Percentiles rank a stretch among this genome's conserved stretches.
phyloP scores from a whole-genome alignment of 1,140 invertebrate genomes.

The Musca domestica region DNA sequence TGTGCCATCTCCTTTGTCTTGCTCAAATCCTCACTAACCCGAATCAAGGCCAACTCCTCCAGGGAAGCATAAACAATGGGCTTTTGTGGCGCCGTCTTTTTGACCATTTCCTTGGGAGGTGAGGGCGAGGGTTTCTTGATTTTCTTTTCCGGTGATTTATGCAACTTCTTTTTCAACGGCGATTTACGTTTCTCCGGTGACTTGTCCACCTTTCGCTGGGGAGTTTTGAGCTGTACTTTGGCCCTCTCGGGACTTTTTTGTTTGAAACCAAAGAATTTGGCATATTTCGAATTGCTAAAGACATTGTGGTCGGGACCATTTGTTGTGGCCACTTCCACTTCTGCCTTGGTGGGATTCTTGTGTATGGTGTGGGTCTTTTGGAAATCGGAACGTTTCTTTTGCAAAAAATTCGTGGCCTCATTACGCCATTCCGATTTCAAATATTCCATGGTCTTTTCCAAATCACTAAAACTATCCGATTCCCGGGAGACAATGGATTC shows the following conservation, averaged over 20 bases:
- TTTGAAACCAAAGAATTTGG: slow-evolving; percentile 47
- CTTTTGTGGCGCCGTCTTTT: background rate
- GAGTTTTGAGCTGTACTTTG: slow-evolving; percentile 30
- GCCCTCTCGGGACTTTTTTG: slow-evolving; percentile 40
- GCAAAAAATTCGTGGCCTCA: slow-evolving; percentile 48
- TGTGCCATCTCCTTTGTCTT: too few species aligned
- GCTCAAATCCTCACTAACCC: background rate
- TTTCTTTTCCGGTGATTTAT: slow-evolving; percentile 21
- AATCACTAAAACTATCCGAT: slow-evolving; percentile 46
- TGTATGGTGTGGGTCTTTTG: slow-evolving; percentile 28
- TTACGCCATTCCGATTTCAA: slow-evolving; percentile 49
- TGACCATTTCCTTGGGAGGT: background rate
- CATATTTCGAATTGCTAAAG: slow-evolving; percentile 39
- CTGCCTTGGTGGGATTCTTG: slow-evolving; percentile 32
- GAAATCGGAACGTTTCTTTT: slow-evolving; percentile 47
- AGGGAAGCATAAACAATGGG: background rate
- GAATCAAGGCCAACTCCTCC: slow-evolving; percentile 6
- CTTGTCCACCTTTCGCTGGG: slow-evolving; percentile 18
- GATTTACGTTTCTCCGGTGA: slow-evolving; percentile 33
- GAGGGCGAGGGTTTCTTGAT: slow-evolving; percentile 18
- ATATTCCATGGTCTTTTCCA: slow-evolving; percentile 50
- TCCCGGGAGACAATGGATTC: slow-evolving; percentile 36
- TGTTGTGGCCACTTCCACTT: slow-evolving; percentile 6
- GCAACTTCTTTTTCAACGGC: slow-evolving; percentile 16
- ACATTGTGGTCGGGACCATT: slow-evolving; percentile 12